phyloP scores from a whole-genome alignment of 2,113 vertebrate genomes.

The Rissa tridactyla region DNA sequence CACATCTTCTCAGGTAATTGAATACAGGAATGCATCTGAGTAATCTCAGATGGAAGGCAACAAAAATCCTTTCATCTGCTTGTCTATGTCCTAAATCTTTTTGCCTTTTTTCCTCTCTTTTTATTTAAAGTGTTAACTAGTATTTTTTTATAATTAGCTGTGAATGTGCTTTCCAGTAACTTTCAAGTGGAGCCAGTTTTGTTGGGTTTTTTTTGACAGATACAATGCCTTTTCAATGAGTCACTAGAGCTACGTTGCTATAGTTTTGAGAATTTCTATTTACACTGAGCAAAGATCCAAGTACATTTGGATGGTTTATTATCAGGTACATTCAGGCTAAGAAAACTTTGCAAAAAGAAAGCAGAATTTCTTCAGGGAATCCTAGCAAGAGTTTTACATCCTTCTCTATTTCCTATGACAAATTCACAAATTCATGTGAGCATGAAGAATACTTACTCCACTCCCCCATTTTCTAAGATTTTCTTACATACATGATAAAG shows the following conservation, averaged over 20 bases:
- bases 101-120: slow-evolving; percentile 20
- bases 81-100: slow-evolving; percentile 71
- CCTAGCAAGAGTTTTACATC: background rate
- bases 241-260: slow-evolving; percentile 1
- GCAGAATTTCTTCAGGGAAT: background rate
- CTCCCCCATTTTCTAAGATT: background rate
- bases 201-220: background rate
- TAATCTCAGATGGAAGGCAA: slow-evolving; percentile 73
- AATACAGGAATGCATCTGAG: slow-evolving; percentile 79
- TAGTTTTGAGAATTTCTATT: slow-evolving; percentile 36
- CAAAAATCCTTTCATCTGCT: slow-evolving; percentile 71
- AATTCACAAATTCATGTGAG: background rate
- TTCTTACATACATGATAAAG: background rate
- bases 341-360: background rate
- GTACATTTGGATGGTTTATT: background rate
- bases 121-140: slow-evolving; percentile 74
- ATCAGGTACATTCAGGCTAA: background rate
- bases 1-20: slow-evolving; percentile 81
- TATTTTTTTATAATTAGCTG: slow-evolving; percentile 76
- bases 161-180: slow-evolving; percentile 59
- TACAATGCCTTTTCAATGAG: slow-evolving; percentile 34
- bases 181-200: slow-evolving; percentile 61
- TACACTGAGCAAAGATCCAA: slow-evolving; percentile 10
- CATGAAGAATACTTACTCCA: background rate
- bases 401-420: background rate